These are phyloP conservation scores for Halictus rubicundus DNA, from an alignment of 1,140 invertebrate genomes.

Conservation along the genomic window DNA sequence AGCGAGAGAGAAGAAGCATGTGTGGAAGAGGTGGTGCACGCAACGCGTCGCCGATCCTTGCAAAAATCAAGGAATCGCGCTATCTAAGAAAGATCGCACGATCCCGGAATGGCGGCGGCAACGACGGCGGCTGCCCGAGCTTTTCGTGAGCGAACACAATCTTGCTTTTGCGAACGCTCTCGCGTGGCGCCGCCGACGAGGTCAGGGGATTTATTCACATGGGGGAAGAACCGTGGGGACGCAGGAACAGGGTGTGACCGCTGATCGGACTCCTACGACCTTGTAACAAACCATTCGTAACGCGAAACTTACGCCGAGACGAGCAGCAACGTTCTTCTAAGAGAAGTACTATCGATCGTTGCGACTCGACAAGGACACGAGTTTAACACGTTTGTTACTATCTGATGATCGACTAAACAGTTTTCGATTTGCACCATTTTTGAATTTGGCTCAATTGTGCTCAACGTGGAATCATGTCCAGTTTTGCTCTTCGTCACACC, in stretches of 20 bases:
- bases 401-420: no score
- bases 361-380: no score
- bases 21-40: background rate
- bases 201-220: background rate
- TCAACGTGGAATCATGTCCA: no score
- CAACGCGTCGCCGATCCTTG: constrained; percentile 14
- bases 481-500: no score
- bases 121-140: background rate
- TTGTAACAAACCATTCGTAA: no score
- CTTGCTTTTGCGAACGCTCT: background rate
- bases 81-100: background rate
- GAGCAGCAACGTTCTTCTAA: no score
- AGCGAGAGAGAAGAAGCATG: background rate
- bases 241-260: background rate
- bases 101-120: background rate
- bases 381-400: no score
- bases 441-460: no score
- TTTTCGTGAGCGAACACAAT: constrained; percentile 1
- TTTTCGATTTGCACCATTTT: no score
- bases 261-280: background rate
- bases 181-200: background rate
- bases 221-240: background rate
- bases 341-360: no score
- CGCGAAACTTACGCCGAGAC: no score
- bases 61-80: constrained; percentile 9